Evolutionary conservation across 2,113 vertebrate genomes (phyloP).

Genomic region (Hippocampus abdominalis): DNA sequence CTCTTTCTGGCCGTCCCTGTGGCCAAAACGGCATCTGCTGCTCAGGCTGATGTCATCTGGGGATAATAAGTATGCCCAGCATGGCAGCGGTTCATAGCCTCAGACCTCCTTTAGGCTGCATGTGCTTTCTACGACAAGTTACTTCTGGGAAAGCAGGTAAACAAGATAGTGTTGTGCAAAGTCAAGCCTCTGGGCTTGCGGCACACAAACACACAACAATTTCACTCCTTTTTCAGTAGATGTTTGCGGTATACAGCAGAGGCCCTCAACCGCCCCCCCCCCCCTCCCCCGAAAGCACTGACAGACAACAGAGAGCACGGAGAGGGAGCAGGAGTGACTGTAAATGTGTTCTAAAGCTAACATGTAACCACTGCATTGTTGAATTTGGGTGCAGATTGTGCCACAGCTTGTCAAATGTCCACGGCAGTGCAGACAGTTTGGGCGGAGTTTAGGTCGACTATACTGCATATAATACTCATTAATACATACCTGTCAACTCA

Average conservation of each 20-base stretch:
- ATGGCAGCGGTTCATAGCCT: constrained; percentile 50
- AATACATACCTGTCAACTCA: too few species aligned
- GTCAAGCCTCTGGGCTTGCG: constrained; percentile 12
- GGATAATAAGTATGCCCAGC: constrained; percentile 70
- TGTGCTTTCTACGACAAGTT: constrained; percentile 42
- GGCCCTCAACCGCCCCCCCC: not conserved
- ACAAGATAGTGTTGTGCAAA: constrained; percentile 14
- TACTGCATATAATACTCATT: not conserved
- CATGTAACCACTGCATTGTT: not conserved
- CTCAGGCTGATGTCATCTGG: constrained; percentile 74
- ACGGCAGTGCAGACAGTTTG: not conserved
- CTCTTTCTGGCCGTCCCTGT: constrained; percentile 43
- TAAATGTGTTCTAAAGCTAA: constrained; percentile 7
- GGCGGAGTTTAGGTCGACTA: not conserved
- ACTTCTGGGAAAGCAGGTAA: constrained; percentile 10
- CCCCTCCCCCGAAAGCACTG: constrained; percentile 7
- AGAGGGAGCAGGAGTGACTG: constrained; percentile 2
- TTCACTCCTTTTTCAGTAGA: constrained; percentile 18
- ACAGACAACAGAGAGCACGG: not conserved
- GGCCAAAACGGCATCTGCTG: constrained; percentile 71
- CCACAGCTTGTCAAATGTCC: not conserved
- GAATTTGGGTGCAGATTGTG: constrained; percentile 4
- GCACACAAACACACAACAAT: constrained; percentile 19
- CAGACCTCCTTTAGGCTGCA: constrained; percentile 38
- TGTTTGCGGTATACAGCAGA: constrained; percentile 12